A percentile compares a stretch with the other conserved stretches of the same genome.
phyloP scores from a whole-genome alignment of 2,888 invertebrate species.

The Isoperla grammatica region DNA sequence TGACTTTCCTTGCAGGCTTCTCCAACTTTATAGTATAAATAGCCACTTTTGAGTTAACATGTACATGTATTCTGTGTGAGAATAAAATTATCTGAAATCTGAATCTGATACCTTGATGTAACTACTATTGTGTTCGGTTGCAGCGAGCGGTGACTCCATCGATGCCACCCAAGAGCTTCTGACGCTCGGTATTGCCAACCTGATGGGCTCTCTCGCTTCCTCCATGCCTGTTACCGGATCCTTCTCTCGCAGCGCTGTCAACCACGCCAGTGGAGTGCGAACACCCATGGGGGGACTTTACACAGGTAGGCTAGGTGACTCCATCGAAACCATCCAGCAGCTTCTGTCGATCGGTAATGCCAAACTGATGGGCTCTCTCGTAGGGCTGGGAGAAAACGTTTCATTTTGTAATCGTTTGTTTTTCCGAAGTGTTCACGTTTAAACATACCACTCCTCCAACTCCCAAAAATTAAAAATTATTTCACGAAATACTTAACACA shows the following conservation, averaged over 20 bases:
- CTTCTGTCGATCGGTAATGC: constrained; percentile 77
- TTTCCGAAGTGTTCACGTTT: too few species aligned
- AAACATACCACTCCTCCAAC: background rate
- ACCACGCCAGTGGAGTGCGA: constrained; percentile 89
- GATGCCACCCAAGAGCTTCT: constrained; percentile 88
- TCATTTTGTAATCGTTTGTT: too few species aligned
- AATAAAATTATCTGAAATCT: too few species aligned
- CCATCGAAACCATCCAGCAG: constrained; percentile 86
- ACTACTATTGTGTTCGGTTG: background rate
- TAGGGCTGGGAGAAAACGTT: background rate
- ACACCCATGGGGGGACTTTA: constrained; percentile 83
- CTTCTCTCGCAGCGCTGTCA: constrained; percentile 86
- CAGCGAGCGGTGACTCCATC: constrained; percentile 70
- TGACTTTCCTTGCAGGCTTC: too few species aligned
- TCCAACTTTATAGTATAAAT: too few species aligned
- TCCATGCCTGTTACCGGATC: constrained; percentile 90
- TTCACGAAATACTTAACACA: too few species aligned
- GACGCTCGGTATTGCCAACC: constrained; percentile 78
- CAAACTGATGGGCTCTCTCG: constrained; percentile 78
- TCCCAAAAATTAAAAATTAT: background rate
- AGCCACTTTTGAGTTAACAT: too few species aligned
- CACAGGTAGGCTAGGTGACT: constrained; percentile 62
- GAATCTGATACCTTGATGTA: too few species aligned
- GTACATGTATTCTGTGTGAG: too few species aligned
- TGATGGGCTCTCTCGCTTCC: constrained; percentile 80